Percentiles rank a stretch among this genome's conserved stretches.
Conservation (phyloP, 1,140 invertebrate species). For the Caenorhabditis brenneri region DNA sequence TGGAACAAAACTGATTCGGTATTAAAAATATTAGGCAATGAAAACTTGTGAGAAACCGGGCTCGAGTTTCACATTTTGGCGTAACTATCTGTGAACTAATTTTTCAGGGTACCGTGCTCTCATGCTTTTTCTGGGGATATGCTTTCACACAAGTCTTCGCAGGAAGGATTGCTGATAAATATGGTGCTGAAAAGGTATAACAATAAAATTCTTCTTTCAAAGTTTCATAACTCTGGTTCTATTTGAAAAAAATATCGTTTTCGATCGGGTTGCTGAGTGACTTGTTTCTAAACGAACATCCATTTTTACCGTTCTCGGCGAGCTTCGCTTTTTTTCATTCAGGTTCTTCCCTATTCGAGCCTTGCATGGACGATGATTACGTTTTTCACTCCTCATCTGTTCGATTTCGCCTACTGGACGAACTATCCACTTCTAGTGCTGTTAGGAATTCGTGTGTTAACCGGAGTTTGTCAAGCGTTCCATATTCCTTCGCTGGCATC, state of each 20-base stretch:
- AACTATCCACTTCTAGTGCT: constrained; percentile 76
- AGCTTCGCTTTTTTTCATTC: no score
- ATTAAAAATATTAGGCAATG: constrained; percentile 55
- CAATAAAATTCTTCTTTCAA: not conserved
- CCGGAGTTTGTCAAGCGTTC: constrained; percentile 78
- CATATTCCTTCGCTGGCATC: constrained; percentile 81
- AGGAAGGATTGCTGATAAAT: constrained; percentile 78
- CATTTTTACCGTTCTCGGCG: no score
- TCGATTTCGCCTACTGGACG: constrained; percentile 75
- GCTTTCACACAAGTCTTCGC: constrained; percentile 78
- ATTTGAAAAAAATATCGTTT: no score
- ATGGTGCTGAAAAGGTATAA: constrained; percentile 78
- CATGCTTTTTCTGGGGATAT: constrained; percentile 82
- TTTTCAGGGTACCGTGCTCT: constrained; percentile 76
- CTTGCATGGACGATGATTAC: constrained; percentile 78
- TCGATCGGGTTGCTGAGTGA: no score
- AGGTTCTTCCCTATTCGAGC: constrained; percentile 76
- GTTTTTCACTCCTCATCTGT: constrained; percentile 77
- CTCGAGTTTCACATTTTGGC: constrained; percentile 16
- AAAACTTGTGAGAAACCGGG: not conserved
- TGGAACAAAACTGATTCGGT: constrained; percentile 80
- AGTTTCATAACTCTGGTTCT: no score
- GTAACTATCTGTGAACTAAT: not conserved
- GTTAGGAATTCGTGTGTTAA: constrained; percentile 76
- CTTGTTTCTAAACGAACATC: no score